Evolutionary conservation across 2,797 vertebrate genomes (phyloP).

Genomic region (Anguilla obscura): DNA sequence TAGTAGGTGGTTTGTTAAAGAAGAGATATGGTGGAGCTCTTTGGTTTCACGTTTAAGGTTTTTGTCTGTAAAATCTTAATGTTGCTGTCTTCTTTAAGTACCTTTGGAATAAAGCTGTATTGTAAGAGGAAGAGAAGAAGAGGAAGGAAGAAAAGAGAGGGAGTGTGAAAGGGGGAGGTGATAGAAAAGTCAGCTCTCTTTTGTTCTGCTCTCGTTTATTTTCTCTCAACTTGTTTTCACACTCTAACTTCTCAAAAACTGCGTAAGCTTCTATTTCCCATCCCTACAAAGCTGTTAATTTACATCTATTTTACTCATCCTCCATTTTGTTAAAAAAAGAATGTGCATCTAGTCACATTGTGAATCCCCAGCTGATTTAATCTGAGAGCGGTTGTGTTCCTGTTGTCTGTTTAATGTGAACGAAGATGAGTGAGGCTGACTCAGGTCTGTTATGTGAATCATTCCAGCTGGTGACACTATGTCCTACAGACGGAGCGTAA

Average conservation of each 20-base stretch:
- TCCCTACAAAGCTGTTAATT: background rate
- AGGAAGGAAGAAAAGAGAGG: constrained; percentile 47
- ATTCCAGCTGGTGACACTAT: background rate
- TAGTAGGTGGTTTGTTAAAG: constrained; percentile 54
- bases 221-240: constrained; percentile 32
- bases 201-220: constrained; percentile 44
- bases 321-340: background rate
- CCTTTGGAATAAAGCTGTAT: constrained; percentile 81
- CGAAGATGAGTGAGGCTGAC: background rate
- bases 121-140: constrained; percentile 53
- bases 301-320: background rate
- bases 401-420: background rate
- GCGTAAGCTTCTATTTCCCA: background rate
- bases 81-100: constrained; percentile 54
- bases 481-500: background rate
- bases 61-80: constrained; percentile 53
- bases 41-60: constrained; percentile 73
- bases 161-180: constrained; percentile 29
- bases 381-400: background rate
- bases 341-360: background rate
- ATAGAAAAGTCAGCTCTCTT: constrained; percentile 40
- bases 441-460: background rate
- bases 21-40: constrained; percentile 73
- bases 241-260: background rate
- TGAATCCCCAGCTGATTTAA: background rate